Conservation (phyloP, 1,140 invertebrate species). For the Hycleus phaleratus region DNA sequence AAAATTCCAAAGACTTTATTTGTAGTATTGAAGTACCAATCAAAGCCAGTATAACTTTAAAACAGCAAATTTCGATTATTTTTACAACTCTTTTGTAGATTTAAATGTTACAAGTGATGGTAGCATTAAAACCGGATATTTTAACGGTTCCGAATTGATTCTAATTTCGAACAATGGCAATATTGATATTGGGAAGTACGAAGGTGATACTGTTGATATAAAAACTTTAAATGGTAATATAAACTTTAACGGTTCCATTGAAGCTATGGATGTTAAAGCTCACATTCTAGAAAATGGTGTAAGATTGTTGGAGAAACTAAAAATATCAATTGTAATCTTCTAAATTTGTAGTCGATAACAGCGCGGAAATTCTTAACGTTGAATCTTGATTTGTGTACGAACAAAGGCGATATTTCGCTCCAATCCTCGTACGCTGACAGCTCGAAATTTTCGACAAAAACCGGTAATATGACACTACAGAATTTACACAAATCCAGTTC, state of each 20-base stretch:
- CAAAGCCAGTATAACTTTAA: conserved; percentile 28
- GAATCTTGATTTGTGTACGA: conserved; percentile 14
- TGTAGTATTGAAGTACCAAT: conserved; percentile 25
- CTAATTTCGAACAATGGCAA: conserved; percentile 19
- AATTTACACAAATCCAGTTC: conserved; percentile 27
- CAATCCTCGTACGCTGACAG: conserved; percentile 27
- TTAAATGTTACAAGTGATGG: conserved; percentile 20
- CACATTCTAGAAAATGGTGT: conserved; percentile 20
- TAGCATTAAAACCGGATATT: conserved; percentile 22
- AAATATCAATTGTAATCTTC: background rate
- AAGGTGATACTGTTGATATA: conserved; percentile 24
- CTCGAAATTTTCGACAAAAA: conserved; percentile 20
- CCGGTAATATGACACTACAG: conserved; percentile 22
- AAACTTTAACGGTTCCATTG: conserved; percentile 21
- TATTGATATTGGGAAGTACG: conserved; percentile 25
- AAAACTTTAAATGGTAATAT: conserved; percentile 24
- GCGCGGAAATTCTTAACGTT: conserved; percentile 20
- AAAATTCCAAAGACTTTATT: background rate
- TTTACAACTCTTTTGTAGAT: conserved; percentile 21
- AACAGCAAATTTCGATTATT: background rate
- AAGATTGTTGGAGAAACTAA: conserved; percentile 3
- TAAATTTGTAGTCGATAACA: conserved; percentile 22
- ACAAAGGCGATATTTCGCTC: conserved; percentile 21
- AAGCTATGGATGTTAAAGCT: conserved; percentile 18
- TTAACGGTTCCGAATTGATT: conserved; percentile 22